A percentile compares a stretch with the other conserved stretches of the same genome.
phyloP scores from a whole-genome alignment of 2,888 invertebrate genomes.

The Ennomos fuscantarius region DNA sequence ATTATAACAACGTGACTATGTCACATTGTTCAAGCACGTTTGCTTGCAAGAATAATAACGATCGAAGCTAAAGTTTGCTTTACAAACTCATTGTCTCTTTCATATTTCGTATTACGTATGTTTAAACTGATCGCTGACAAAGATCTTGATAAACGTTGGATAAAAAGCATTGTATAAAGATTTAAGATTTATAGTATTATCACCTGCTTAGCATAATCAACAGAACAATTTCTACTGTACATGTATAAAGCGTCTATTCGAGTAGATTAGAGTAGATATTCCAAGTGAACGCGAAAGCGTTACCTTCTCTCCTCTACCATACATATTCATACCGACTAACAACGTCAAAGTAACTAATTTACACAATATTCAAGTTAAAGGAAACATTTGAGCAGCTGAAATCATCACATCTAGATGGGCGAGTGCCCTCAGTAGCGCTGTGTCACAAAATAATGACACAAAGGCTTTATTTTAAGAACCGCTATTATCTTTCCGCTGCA shows the following conservation, averaged over 20 bases:
- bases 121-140: background rate
- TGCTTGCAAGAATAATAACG: background rate
- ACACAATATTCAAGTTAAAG: conserved; percentile 41
- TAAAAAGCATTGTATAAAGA: too few relatives aligned
- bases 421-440: conserved; percentile 42
- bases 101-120: background rate
- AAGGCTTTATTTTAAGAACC: conserved; percentile 74
- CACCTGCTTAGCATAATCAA: too few relatives aligned
- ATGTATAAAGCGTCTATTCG: conserved; percentile 10
- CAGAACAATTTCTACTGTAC: conserved; percentile 2
- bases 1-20: conserved; percentile 34
- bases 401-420: conserved; percentile 25
- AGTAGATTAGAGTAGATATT: conserved; percentile 11
- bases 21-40: conserved; percentile 7
- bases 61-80: conserved; percentile 1
- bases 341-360: conserved; percentile 39
- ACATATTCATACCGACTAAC: conserved; percentile 38
- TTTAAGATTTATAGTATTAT: too few relatives aligned
- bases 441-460: conserved; percentile 68
- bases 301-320: conserved; percentile 34
- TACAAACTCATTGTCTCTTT: conserved; percentile 3
- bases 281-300: conserved; percentile 19
- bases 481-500: conserved; percentile 67
- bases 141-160: background rate
- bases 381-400: conserved; percentile 33